Conservation (phyloP, 2,888 invertebrate species). For the Meiosimyza decipiens region DNA sequence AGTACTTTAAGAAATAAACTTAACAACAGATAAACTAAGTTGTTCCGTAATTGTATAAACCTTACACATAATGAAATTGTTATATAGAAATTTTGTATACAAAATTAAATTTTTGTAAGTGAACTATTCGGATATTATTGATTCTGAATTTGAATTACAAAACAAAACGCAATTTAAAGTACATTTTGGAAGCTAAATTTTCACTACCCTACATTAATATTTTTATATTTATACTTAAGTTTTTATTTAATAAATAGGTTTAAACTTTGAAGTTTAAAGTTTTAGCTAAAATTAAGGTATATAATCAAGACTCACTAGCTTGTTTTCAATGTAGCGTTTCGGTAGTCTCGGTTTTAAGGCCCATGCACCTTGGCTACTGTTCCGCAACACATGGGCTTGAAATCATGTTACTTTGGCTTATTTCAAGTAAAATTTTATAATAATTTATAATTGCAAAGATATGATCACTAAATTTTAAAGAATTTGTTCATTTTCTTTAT, state of each 20-base stretch:
- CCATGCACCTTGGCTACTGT: constrained; percentile 48
- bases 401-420: constrained; percentile 31
- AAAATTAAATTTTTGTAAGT: background rate
- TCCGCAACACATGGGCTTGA: constrained; percentile 53
- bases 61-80: constrained; percentile 49
- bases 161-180: background rate
- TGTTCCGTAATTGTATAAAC: constrained; percentile 58
- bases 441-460: background rate
- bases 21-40: constrained; percentile 34
- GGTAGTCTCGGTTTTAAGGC: constrained; percentile 49
- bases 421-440: background rate
- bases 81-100: constrained; percentile 31
- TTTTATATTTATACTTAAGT: constrained; percentile 33
- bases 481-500: background rate
- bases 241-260: constrained; percentile 30
- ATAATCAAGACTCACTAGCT: constrained; percentile 43
- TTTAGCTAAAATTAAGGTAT: constrained; percentile 37
- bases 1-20: constrained; percentile 13
- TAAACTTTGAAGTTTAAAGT: constrained; percentile 35
- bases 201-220: background rate
- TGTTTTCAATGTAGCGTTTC: constrained; percentile 44
- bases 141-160: background rate
- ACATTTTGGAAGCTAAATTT: constrained; percentile 13
- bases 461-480: background rate
- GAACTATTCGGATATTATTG: background rate